A percentile compares a stretch with the other conserved stretches of the same genome.
phyloP scores from a whole-genome alignment of 2,888 invertebrate genomes.

The Netelia melanura region DNA sequence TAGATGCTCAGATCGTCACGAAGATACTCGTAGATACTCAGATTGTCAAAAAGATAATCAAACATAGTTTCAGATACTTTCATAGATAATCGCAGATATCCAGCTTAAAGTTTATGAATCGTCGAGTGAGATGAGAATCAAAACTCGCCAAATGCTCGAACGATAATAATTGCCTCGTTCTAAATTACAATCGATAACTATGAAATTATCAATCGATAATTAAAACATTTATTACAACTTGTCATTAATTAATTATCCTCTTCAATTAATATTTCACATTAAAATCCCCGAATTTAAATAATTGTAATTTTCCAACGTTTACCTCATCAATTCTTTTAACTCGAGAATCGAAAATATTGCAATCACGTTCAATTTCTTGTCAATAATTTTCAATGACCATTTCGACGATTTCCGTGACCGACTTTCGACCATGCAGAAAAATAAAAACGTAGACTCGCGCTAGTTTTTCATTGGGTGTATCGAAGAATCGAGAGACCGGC shows the following conservation, averaged over 20 bases:
- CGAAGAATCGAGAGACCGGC: constrained; percentile 6
- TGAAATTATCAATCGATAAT: too few species aligned
- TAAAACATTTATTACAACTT: too few species aligned
- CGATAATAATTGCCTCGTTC: too few species aligned
- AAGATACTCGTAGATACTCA: not conserved
- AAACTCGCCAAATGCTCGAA: too few species aligned
- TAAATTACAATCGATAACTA: too few species aligned
- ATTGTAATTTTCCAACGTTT: not conserved
- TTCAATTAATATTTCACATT: not conserved
- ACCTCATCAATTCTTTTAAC: not conserved
- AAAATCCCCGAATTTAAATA: not conserved
- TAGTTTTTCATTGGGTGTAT: not conserved
- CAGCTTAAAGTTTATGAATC: too few species aligned
- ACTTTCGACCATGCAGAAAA: constrained; percentile 41
- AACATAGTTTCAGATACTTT: too few species aligned
- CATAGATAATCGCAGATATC: not conserved
- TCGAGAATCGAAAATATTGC: too few species aligned
- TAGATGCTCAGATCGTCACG: not conserved
- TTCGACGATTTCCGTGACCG: constrained; percentile 45
- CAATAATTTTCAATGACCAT: constrained; percentile 25
- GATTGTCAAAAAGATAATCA: not conserved
- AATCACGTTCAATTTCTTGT: not conserved
- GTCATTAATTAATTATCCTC: too few species aligned
- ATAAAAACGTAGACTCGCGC: constrained; percentile 12
- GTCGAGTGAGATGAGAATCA: too few species aligned